phyloP scores from a whole-genome alignment of 2,888 invertebrate species.

The Sminthurinus aureus region DNA sequence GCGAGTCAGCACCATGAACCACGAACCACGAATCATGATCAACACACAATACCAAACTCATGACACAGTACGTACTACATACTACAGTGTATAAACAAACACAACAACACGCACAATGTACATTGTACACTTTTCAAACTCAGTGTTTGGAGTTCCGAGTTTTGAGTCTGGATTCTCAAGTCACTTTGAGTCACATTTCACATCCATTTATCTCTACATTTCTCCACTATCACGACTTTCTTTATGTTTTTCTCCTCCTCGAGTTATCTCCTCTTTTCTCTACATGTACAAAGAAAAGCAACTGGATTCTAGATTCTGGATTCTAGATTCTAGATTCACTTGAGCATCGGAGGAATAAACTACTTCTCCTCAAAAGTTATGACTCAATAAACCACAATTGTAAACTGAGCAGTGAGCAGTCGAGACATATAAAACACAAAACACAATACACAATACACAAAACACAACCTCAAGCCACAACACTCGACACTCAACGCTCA shows the following conservation, averaged over 20 bases:
- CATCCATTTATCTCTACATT: slow-evolving; percentile 17
- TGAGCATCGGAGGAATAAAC: too few relatives aligned
- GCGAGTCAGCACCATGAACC: too few relatives aligned
- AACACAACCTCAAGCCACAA: too few relatives aligned
- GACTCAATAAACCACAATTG: slow-evolving; percentile 52
- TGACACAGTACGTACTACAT: too few relatives aligned
- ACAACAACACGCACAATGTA: too few relatives aligned
- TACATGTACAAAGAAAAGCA: not conserved
- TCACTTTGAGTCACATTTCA: too few relatives aligned
- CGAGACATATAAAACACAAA: not conserved
- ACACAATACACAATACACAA: slow-evolving; percentile 30
- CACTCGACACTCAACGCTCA: slow-evolving; percentile 20
- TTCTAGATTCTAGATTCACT: too few relatives aligned
- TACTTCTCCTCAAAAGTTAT: slow-evolving; percentile 48
- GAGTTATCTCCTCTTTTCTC: not conserved
- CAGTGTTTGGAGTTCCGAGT: too few relatives aligned
- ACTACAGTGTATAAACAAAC: too few relatives aligned
- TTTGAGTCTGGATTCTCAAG: not conserved
- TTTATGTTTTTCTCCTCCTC: slow-evolving; percentile 14
- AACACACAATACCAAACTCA: not conserved
- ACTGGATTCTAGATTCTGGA: too few relatives aligned
- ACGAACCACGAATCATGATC: too few relatives aligned
- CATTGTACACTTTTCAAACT: too few relatives aligned
- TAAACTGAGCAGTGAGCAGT: slow-evolving; percentile 43
- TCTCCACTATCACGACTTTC: not conserved